Conservation (phyloP, 2,797 vertebrate genomes). For the Rhinichthys osculus region DNA sequence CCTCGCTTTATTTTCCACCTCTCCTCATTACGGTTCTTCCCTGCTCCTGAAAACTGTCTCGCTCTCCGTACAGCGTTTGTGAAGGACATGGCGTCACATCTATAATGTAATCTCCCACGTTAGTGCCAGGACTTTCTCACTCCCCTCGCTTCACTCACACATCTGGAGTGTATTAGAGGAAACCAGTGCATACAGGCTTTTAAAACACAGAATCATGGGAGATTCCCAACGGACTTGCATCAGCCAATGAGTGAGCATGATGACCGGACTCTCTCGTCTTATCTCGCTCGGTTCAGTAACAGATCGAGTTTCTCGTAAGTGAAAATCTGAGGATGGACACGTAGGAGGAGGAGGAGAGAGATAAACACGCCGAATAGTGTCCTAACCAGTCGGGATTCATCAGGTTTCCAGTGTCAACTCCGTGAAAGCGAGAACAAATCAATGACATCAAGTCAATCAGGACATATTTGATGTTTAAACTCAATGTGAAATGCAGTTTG, state of each 20-base stretch:
- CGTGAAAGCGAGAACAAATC: not conserved
- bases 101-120: slow-evolving; percentile 59
- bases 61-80: slow-evolving; percentile 42
- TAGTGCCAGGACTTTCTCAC: slow-evolving; percentile 56
- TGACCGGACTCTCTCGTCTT: slow-evolving; percentile 14
- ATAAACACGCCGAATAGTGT: slow-evolving; percentile 25
- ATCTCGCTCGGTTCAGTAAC: slow-evolving; percentile 14
- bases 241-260: slow-evolving; percentile 35
- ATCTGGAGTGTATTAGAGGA: slow-evolving; percentile 65
- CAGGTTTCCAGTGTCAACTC: not conserved
- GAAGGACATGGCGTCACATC: slow-evolving; percentile 60
- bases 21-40: slow-evolving; percentile 38
- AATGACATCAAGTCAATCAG: slow-evolving; percentile 2
- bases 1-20: not conserved
- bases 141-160: slow-evolving; percentile 40
- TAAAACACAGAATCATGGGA: slow-evolving; percentile 59
- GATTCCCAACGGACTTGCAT: slow-evolving; percentile 53
- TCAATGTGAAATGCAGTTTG: slow-evolving; percentile 11
- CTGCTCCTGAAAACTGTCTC: slow-evolving; percentile 24
- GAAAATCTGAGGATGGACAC: slow-evolving; percentile 12
- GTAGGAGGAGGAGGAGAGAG: slow-evolving; percentile 38
- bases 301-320: slow-evolving; percentile 42
- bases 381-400: not conserved
- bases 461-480: not conserved
- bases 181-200: slow-evolving; percentile 42